These are phyloP conservation scores for Lordiphosa andalusiaca DNA, from an alignment of 2,888 invertebrate species.

Conservation along the genomic window DNA sequence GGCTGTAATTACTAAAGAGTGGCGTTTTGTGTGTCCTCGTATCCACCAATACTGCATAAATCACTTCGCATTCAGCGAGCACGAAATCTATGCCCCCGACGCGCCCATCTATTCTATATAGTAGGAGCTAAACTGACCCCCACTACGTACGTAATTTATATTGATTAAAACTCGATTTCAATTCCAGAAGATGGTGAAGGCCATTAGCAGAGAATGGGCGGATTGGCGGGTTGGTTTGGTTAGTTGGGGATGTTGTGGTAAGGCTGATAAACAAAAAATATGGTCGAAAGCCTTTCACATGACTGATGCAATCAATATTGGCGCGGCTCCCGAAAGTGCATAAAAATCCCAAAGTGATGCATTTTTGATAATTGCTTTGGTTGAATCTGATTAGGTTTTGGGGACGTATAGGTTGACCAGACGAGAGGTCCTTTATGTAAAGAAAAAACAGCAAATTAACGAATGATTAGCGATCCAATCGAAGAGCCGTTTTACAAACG, in stretches of 20 bases:
- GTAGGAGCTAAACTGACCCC: constrained; percentile 4
- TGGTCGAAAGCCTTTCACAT: too few species aligned
- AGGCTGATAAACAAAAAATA: constrained; percentile 26
- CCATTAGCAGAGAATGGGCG: constrained; percentile 21
- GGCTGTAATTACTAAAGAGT: constrained; percentile 38
- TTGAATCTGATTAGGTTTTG: too few species aligned
- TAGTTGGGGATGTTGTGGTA: neutral
- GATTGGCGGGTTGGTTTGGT: too few species aligned
- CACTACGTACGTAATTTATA: constrained; percentile 33
- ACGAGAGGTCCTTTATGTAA: too few species aligned
- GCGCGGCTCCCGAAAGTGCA: too few species aligned
- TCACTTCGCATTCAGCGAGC: constrained; percentile 43
- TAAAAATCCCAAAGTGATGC: too few species aligned
- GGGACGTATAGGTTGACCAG: too few species aligned
- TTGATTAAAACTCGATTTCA: constrained; percentile 42
- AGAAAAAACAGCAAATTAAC: too few species aligned
- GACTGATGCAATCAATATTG: too few species aligned
- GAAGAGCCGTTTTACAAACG: too few species aligned
- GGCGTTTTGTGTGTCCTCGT: constrained; percentile 14
- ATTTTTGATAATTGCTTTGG: too few species aligned
- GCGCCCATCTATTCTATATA: constrained; percentile 20
- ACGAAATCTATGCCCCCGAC: constrained; percentile 42
- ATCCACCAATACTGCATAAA: constrained; percentile 31
- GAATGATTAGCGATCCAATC: too few species aligned
- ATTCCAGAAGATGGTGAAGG: constrained; percentile 19